Evolutionary conservation across 2,888 invertebrate genomes (phyloP).

Genomic region (Latheticus oryzae): DNA sequence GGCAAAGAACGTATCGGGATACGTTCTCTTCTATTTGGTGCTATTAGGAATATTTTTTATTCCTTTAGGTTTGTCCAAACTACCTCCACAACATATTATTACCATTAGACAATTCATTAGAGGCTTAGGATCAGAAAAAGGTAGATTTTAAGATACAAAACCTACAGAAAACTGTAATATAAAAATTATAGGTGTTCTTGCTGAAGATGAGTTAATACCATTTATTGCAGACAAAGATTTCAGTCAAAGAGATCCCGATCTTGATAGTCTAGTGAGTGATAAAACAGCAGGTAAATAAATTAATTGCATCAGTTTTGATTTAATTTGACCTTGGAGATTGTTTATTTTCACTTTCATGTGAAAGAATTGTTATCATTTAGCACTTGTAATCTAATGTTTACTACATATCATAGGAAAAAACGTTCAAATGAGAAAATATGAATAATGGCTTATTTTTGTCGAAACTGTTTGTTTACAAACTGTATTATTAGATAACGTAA

Average conservation of each 20-base stretch:
- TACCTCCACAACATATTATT: conserved; percentile 53
- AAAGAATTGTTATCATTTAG: too few relatives aligned
- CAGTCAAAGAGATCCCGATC: conserved; percentile 55
- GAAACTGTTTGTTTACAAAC: too few relatives aligned
- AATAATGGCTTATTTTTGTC: too few relatives aligned
- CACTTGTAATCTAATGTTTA: too few relatives aligned
- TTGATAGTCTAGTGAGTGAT: conserved; percentile 60
- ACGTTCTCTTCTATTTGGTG: conserved; percentile 55
- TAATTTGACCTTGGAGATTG: conserved; percentile 19
- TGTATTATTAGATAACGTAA: too few relatives aligned
- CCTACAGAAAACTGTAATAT: too few relatives aligned
- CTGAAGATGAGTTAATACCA: conserved; percentile 64
- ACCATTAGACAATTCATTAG: conserved; percentile 48
- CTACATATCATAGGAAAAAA: too few relatives aligned
- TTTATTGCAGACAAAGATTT: conserved; percentile 58
- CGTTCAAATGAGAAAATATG: too few relatives aligned
- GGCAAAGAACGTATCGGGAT: conserved; percentile 61
- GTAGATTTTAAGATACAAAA: conserved; percentile 45
- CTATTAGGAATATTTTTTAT: conserved; percentile 55
- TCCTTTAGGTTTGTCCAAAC: conserved; percentile 51
- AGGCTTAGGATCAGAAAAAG: conserved; percentile 51
- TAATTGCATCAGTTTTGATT: too few relatives aligned
- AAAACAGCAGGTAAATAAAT: conserved; percentile 59
- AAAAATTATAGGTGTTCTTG: conserved; percentile 58
- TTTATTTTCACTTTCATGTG: conserved; percentile 18